Percentiles rank a stretch among this genome's conserved stretches.
Conservation (phyloP, 2,113 vertebrate genomes). For the Spermophilus dauricus region DNA sequence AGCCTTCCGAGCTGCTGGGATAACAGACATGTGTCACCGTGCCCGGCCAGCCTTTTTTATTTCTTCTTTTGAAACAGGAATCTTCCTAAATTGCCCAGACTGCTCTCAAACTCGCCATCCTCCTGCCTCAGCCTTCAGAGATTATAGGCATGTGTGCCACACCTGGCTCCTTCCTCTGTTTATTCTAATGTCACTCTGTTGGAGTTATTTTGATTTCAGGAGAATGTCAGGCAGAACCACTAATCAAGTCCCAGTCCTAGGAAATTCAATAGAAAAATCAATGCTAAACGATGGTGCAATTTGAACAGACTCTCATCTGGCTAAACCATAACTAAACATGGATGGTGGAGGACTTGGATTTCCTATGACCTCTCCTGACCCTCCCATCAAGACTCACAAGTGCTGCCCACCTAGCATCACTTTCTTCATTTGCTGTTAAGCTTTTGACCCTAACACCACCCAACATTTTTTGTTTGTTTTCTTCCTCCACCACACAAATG, state of each 20-base stretch:
- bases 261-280: not conserved
- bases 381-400: not conserved
- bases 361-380: not conserved
- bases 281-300: not conserved
- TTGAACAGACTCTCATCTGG: not conserved
- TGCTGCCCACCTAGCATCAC: not conserved
- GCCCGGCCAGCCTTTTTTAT: too few species aligned
- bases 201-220: not conserved
- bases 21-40: too few species aligned
- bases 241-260: not conserved
- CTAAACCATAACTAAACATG: not conserved
- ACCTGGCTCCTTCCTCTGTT: not conserved
- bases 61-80: too few species aligned
- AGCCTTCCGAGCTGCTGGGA: too few species aligned
- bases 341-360: not conserved
- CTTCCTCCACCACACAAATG: not conserved
- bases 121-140: too few species aligned
- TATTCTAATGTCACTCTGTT: not conserved
- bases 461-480: not conserved
- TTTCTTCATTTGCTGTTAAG: not conserved
- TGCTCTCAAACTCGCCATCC: too few species aligned
- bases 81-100: too few species aligned
- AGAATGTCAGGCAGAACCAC: not conserved
- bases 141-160: too few species aligned
- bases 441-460: not conserved